Evolutionary conservation across 2,888 invertebrate genomes (phyloP).

Genomic region (Rutpela maculata): DNA sequence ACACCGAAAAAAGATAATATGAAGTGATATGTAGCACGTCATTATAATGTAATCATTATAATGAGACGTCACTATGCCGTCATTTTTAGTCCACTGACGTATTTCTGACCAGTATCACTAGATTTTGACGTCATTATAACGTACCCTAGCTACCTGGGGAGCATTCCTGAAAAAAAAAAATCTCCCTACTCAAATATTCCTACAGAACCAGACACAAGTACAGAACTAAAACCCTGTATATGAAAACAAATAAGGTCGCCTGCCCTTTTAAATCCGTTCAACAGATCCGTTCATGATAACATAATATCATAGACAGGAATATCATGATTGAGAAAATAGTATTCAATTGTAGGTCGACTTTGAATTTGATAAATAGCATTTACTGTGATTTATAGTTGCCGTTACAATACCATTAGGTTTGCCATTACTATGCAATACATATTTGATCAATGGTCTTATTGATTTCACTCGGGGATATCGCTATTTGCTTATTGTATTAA

Average conservation of each 20-base stretch:
- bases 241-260: background rate
- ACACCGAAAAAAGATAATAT: too few relatives aligned
- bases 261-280: background rate
- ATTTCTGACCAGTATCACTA: too few relatives aligned
- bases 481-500: constrained; percentile 29
- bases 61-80: too few relatives aligned
- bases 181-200: too few relatives aligned
- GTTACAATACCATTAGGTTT: constrained; percentile 36
- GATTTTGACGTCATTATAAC: too few relatives aligned
- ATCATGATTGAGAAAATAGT: constrained; percentile 18
- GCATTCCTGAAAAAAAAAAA: too few relatives aligned
- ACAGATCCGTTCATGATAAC: constrained; percentile 14
- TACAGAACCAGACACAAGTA: too few relatives aligned
- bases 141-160: too few relatives aligned
- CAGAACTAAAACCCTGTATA: background rate
- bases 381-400: constrained; percentile 35
- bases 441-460: constrained; percentile 40
- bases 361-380: constrained; percentile 37
- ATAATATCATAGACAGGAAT: background rate
- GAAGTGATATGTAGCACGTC: too few relatives aligned
- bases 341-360: constrained; percentile 35
- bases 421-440: constrained; percentile 27
- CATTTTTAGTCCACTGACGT: too few relatives aligned
- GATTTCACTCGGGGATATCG: constrained; percentile 33
- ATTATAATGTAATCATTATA: too few relatives aligned